Conservation (phyloP, 2,113 vertebrate species). For the Dolichallabes microphthalmus region DNA sequence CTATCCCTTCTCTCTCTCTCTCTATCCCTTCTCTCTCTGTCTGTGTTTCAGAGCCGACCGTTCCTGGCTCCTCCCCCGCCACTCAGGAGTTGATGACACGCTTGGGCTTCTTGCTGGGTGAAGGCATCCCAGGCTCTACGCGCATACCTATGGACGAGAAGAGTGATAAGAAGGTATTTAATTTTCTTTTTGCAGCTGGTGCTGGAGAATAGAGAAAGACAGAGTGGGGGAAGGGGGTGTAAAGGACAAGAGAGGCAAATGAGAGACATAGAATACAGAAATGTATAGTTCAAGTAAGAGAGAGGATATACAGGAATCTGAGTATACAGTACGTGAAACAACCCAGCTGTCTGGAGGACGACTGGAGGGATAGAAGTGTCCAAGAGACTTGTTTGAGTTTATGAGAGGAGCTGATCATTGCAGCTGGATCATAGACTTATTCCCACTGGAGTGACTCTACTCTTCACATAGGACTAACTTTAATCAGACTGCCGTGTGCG, state of each 20-base stretch:
- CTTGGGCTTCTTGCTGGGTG: constrained; percentile 95
- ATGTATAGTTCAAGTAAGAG: background rate
- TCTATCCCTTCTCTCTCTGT: constrained; percentile 6
- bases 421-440: constrained; percentile 51
- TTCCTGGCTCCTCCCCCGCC: constrained; percentile 82
- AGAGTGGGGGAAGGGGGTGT: constrained; percentile 33
- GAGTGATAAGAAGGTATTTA: constrained; percentile 92
- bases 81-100: constrained; percentile 99
- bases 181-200: constrained; percentile 58
- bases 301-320: background rate
- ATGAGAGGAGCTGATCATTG: constrained; percentile 12
- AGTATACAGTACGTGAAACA: background rate
- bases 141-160: constrained; percentile 91
- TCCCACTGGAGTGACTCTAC: constrained; percentile 46
- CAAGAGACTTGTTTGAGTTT: background rate
- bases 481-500: constrained; percentile 42
- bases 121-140: constrained; percentile 91
- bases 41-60: constrained; percentile 70
- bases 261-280: constrained; percentile 40
- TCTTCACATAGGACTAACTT: constrained; percentile 60
- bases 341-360: background rate
- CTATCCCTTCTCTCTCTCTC: constrained; percentile 49
- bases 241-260: constrained; percentile 49
- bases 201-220: constrained; percentile 45
- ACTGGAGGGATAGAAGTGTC: background rate